phyloP scores from a whole-genome alignment of 2,888 invertebrate species.

The Temnothorax rugatulus region DNA sequence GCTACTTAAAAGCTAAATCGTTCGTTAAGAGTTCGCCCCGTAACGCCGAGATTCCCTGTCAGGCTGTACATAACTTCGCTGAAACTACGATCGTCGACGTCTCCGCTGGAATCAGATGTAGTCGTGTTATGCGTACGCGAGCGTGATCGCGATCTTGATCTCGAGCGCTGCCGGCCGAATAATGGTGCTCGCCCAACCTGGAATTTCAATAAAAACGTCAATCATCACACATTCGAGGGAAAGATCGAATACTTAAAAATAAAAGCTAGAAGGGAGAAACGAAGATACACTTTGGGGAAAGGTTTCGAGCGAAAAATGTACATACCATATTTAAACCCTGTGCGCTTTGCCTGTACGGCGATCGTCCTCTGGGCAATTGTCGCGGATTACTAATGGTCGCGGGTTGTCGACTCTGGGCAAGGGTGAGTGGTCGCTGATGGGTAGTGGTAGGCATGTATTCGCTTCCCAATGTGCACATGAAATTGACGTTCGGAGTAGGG shows the following conservation, averaged over 20 bases:
- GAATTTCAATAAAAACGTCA: slow-evolving; percentile 34
- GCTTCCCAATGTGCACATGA: slow-evolving; percentile 80
- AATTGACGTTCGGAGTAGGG: slow-evolving; percentile 78
- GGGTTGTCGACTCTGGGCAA: slow-evolving; percentile 71
- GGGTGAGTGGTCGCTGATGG: slow-evolving; percentile 77
- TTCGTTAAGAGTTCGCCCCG: slow-evolving; percentile 84
- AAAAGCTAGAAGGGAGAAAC: not conserved
- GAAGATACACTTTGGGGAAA: not conserved
- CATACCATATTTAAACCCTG: slow-evolving; percentile 79
- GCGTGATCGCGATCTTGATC: slow-evolving; percentile 82
- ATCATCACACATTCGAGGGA: not conserved
- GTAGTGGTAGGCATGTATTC: slow-evolving; percentile 72
- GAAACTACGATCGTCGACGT: slow-evolving; percentile 82
- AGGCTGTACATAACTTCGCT: slow-evolving; percentile 84
- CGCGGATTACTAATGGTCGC: slow-evolving; percentile 68
- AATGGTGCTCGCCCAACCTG: slow-evolving; percentile 72
- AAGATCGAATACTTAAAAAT: not conserved
- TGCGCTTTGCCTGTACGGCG: slow-evolving; percentile 80
- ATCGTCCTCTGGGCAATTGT: slow-evolving; percentile 81
- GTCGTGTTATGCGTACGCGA: slow-evolving; percentile 79
- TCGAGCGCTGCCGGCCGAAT: slow-evolving; percentile 75
- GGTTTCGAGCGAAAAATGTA: not conserved
- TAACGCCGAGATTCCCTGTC: slow-evolving; percentile 82
- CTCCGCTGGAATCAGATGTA: slow-evolving; percentile 71
- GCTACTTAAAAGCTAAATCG: slow-evolving; percentile 82